Percentiles rank a stretch among this genome's conserved stretches.
These are phyloP conservation scores for Cistogaster globosa DNA, from an alignment of 2,888 invertebrate species.

Conservation along the genomic window DNA sequence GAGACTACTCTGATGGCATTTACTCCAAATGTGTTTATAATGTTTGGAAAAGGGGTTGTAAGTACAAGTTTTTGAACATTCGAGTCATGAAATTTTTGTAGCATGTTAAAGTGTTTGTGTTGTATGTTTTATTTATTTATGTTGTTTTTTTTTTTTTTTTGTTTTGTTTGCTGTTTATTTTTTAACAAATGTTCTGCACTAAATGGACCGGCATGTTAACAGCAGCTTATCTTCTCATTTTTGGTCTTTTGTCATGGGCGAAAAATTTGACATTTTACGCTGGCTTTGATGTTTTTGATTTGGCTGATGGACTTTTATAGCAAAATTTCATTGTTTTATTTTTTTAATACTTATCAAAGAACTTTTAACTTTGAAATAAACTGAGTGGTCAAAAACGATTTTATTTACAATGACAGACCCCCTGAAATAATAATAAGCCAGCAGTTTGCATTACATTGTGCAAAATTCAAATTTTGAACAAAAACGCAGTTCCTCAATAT, in stretches of 20 bases:
- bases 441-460: background rate
- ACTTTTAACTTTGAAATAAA: conserved; percentile 47
- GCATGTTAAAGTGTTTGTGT: conserved; percentile 1
- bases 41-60: conserved; percentile 54
- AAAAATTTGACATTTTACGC: conserved; percentile 63
- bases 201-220: conserved; percentile 60
- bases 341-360: conserved; percentile 54
- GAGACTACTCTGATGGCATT: conserved; percentile 43
- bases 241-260: conserved; percentile 51
- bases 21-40: conserved; percentile 1
- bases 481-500: conserved; percentile 1
- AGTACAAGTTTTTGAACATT: conserved; percentile 19
- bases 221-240: conserved; percentile 65
- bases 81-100: conserved; percentile 36
- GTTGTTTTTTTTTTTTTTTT: background rate
- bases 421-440: background rate
- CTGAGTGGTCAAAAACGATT: conserved; percentile 57
- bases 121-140: conserved; percentile 16
- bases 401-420: background rate
- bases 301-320: conserved; percentile 59
- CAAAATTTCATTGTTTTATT: conserved; percentile 24
- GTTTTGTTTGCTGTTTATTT: conserved; percentile 11
- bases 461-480: background rate
- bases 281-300: conserved; percentile 70
- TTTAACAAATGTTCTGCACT: conserved; percentile 45